Evolutionary conservation across 2,797 vertebrate species (phyloP).

Genomic region (Eospalax fontanierii): DNA sequence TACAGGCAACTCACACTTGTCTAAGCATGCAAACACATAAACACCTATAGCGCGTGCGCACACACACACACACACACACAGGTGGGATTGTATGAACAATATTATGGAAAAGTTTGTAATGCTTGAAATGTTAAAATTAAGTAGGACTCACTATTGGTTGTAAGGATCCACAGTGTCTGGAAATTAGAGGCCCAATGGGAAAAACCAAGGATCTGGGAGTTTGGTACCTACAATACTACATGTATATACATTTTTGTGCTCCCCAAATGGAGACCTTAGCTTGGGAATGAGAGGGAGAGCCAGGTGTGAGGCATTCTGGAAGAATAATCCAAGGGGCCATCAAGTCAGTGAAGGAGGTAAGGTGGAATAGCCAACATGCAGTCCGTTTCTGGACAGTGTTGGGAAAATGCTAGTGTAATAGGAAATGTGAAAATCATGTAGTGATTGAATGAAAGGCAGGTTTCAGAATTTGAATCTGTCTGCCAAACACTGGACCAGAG

Average conservation of each 20-base stretch:
- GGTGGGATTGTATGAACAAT: neutral
- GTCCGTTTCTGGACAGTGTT: neutral
- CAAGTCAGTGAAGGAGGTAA: neutral
- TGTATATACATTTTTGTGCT: neutral
- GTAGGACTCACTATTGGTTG: neutral
- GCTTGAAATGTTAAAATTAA: slow-evolving; percentile 24
- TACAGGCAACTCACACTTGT: neutral
- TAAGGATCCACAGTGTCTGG: neutral
- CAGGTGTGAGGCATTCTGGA: neutral
- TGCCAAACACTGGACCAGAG: fast-evolving
- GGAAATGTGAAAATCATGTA: neutral
- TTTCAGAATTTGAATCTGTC: neutral
- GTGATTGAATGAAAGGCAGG: neutral
- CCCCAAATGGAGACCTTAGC: neutral
- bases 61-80: neutral
- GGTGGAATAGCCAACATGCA: fast-evolving
- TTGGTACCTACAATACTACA: neutral
- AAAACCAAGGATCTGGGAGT: neutral
- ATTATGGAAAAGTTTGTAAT: neutral
- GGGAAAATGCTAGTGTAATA: neutral
- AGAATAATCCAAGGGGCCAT: neutral
- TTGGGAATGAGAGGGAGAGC: neutral
- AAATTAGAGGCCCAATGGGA: neutral
- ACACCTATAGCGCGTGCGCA: neutral
- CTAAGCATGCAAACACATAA: neutral